Evolutionary conservation across 1,140 invertebrate genomes (phyloP).

Genomic region (Pseudobourletiella spinata): DNA sequence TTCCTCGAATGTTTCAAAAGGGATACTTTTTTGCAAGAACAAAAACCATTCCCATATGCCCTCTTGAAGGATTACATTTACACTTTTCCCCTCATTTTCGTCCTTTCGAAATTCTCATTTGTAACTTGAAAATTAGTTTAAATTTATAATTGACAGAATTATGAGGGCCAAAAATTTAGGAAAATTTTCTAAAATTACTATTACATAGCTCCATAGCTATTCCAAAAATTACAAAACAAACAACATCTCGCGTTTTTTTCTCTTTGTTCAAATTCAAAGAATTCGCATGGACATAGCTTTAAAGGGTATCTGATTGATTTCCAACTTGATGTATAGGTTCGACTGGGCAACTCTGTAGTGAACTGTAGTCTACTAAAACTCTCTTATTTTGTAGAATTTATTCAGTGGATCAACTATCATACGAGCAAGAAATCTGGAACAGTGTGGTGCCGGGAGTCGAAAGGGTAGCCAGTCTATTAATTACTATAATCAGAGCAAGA

Average conservation of each 20-base stretch:
- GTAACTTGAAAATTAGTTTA: not conserved
- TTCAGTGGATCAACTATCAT: constrained; percentile 1
- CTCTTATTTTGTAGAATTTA: not conserved
- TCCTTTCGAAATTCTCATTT: too few species aligned
- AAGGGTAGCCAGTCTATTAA: too few species aligned
- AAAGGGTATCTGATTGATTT: not conserved
- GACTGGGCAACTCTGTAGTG: too few species aligned
- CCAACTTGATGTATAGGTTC: not conserved
- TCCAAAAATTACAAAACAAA: not conserved
- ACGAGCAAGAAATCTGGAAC: not conserved
- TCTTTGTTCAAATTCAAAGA: not conserved
- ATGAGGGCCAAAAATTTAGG: not conserved
- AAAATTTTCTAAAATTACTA: not conserved
- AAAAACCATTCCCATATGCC: too few species aligned
- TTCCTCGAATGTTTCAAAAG: not conserved
- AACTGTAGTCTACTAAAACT: not conserved
- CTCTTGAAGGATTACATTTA: too few species aligned
- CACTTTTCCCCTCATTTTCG: too few species aligned
- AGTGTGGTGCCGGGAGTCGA: constrained; percentile 10
- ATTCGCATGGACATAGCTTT: too few species aligned
- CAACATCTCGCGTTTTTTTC: not conserved
- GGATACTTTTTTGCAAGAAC: too few species aligned
- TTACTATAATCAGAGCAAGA: too few species aligned
- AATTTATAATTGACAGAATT: not conserved
- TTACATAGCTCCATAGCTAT: not conserved